These are phyloP conservation scores for Apis cerana DNA, from an alignment of 1,140 invertebrate genomes.

Conservation along the genomic window DNA sequence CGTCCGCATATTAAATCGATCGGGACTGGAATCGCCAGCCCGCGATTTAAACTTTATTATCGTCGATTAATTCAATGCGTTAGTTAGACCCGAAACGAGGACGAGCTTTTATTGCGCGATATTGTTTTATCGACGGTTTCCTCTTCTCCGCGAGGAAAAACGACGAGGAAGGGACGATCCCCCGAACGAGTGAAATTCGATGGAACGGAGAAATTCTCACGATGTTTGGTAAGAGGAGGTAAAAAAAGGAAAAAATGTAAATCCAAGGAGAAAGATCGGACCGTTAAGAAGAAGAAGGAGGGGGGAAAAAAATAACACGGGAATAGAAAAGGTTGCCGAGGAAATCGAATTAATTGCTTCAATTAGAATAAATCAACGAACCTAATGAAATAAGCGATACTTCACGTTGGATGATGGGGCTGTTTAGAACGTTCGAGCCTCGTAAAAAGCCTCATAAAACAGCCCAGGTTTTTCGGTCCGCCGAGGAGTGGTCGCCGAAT, in stretches of 20 bases:
- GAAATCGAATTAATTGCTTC: conserved; percentile 22
- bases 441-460: conserved; percentile 32
- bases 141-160: neutral
- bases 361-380: conserved; percentile 13
- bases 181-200: too few species aligned
- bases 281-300: neutral
- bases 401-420: conserved; percentile 4
- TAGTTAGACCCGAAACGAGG: neutral
- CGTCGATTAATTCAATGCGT: conserved; percentile 25
- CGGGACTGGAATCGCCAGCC: conserved; percentile 1
- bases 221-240: neutral
- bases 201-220: too few species aligned
- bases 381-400: conserved; percentile 30
- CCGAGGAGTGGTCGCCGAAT: conserved; percentile 27
- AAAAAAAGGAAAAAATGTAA: neutral
- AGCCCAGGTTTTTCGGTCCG: conserved; percentile 17
- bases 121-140: neutral
- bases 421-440: conserved; percentile 11
- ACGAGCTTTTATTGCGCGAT: neutral
- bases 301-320: neutral
- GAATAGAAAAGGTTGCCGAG: neutral
- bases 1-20: conserved; percentile 30
- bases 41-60: conserved; percentile 13
- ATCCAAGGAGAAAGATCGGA: neutral
- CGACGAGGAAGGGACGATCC: neutral